These are phyloP conservation scores for Drosophila sp. DNA, from an alignment of 1,140 invertebrate genomes.

Conservation along the genomic window DNA sequence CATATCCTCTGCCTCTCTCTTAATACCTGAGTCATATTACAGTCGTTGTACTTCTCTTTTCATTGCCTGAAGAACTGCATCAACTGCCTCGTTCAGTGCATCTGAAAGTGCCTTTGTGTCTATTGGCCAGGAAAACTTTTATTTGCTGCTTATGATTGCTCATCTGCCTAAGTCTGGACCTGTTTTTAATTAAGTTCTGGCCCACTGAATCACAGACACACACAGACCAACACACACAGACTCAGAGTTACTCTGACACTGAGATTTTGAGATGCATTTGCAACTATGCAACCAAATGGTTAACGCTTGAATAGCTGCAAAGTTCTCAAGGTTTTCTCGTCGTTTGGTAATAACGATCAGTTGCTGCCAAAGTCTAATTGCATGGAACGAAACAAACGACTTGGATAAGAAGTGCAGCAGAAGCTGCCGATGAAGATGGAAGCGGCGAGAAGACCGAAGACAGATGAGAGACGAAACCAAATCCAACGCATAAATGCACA, in stretches of 20 bases:
- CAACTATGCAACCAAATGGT: constrained; percentile 38
- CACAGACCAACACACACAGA: background rate
- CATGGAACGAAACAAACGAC: constrained; percentile 81
- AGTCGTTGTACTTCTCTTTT: too few relatives aligned
- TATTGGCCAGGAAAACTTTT: constrained; percentile 28
- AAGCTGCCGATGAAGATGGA: background rate
- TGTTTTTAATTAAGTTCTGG: constrained; percentile 67
- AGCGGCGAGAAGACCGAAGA: background rate
- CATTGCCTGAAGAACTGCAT: too few relatives aligned
- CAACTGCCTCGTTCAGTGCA: too few relatives aligned
- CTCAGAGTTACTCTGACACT: constrained; percentile 3
- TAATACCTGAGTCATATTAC: background rate
- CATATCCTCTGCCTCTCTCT: too few relatives aligned
- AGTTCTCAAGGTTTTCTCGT: constrained; percentile 49
- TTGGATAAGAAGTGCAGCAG: constrained; percentile 69
- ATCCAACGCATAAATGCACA: constrained; percentile 45
- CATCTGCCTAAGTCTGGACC: constrained; percentile 25
- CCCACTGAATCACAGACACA: constrained; percentile 25
- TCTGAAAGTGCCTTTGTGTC: constrained; percentile 11
- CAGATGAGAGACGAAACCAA: background rate
- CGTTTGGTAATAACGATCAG: constrained; percentile 62
- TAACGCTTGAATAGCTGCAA: constrained; percentile 56
- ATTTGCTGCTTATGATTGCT: constrained; percentile 46
- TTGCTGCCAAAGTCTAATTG: constrained; percentile 80
- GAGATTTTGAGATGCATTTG: constrained; percentile 27